Evolutionary conservation across 1,140 invertebrate species (phyloP), one percentile per base, ranked within the genome.

Genomic region (Anastatus disparis): DNA sequence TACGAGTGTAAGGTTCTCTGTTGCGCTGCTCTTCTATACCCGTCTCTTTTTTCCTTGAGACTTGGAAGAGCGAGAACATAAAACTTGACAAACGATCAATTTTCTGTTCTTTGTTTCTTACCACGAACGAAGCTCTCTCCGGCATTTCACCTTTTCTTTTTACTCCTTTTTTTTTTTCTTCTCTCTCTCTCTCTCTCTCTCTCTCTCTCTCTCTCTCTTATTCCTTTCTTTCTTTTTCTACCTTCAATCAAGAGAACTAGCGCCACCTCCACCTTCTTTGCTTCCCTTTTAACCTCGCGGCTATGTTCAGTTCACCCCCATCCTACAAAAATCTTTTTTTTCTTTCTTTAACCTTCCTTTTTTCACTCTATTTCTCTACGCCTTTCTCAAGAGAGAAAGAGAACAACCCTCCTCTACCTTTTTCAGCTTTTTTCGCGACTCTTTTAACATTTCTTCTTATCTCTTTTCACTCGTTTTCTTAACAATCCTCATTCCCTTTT

Each of bases 31-130:
- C n/a, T 4, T 35, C 31, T 35, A 35, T 74, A 70, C 70, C 71
- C 52, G 42, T 29, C 24, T 15, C 50, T 40, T 58, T 58, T 58
- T 58, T n/a, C 35, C n/a, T 17, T 27, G 55, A 72, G 70, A 58
- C 31, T 1, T 74, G 74, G n/a, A n/a, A n/a, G n/a, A n/a, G n/a
- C n/a, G 74, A 73, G 76, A 79, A 80, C 77, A 82, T 83, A 81
- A 83, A 82, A 82, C 80, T 82, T 83, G 82, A 84, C 80, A 82
- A 83, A 84, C 82, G 82, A 84, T 82, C 79, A 83, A 83, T 81
- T 84, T 84, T 84, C 80, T 81, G 77, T 78, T 82, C 80, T 83
- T 83, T 84, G 81, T 84, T 83, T 82, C 79, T 81, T 82, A 79
- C 77, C 78, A 76, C 77, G 75, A 73, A 77, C 71, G 70, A 76